Conservation (phyloP, 2,797 vertebrate genomes). For the Orestias chungarensis region DNA sequence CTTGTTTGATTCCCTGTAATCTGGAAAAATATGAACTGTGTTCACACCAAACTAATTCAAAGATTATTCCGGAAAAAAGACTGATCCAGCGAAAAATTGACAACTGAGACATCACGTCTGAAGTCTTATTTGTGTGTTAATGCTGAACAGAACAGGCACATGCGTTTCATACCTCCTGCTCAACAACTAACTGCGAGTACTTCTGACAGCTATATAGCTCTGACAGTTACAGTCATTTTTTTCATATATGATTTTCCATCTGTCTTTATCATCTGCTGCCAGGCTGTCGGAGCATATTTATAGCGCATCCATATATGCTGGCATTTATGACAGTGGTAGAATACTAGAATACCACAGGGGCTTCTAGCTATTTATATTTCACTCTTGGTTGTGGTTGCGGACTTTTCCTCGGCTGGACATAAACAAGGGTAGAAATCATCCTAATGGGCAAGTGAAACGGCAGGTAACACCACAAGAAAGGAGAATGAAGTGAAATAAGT, state of each 20-base stretch:
- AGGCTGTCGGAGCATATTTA: conserved; percentile 8
- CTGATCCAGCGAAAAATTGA: neutral
- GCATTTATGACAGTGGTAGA: conserved; percentile 6
- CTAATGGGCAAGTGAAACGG: conserved; percentile 7
- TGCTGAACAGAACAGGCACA: conserved; percentile 6
- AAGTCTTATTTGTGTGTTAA: conserved; percentile 11
- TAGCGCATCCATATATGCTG: conserved; percentile 12
- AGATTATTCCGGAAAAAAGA: neutral
- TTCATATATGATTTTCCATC: conserved; percentile 9
- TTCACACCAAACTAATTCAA: neutral
- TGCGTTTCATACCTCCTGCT: neutral
- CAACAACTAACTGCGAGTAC: neutral
- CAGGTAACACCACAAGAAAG: conserved; percentile 2
- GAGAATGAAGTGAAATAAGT: neutral
- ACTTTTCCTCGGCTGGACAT: conserved; percentile 2
- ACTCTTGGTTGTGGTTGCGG: neutral
- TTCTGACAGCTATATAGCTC: conserved; percentile 5
- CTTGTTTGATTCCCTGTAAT: neutral
- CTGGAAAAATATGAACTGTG: neutral
- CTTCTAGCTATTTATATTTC: neutral
- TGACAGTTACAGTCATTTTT: conserved; percentile 12
- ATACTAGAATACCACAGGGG: conserved; percentile 1
- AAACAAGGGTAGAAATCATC: conserved; percentile 13
- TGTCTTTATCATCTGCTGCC: conserved; percentile 18
- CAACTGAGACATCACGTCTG: neutral